Conservation (phyloP, 2,113 vertebrate genomes). For the Poecile atricapillus region DNA sequence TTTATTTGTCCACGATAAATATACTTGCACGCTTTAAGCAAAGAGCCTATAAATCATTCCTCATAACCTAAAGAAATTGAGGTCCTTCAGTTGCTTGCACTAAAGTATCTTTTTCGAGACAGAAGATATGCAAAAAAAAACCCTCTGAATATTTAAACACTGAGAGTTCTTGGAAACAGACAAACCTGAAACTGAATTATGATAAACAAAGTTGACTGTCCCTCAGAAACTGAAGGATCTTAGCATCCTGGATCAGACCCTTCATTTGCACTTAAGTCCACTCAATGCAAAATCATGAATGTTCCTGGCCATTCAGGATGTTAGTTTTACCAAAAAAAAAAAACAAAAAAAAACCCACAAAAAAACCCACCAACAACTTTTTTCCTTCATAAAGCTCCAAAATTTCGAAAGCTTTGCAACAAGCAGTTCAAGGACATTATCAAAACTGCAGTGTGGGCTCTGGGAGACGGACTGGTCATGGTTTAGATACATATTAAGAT, state of each 20-base stretch:
- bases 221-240: neutral
- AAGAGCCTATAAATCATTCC: neutral
- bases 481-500: neutral
- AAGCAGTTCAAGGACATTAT: neutral
- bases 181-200: neutral
- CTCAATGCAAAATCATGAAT: neutral
- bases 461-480: neutral
- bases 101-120: neutral
- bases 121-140: neutral
- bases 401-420: neutral
- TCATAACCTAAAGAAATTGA: neutral
- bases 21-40: neutral
- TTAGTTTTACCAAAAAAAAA: neutral
- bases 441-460: neutral
- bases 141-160: neutral
- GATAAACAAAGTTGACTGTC: neutral
- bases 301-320: neutral
- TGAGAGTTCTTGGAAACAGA: neutral
- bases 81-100: neutral
- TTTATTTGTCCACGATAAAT: neutral
- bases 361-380: neutral
- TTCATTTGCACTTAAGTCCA: neutral
- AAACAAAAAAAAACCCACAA: neutral
- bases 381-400: neutral
- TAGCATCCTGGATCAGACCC: neutral